Conservation (phyloP, 92 coral and sea anemone genomes). For the Epizoanthus rinbou region DNA sequence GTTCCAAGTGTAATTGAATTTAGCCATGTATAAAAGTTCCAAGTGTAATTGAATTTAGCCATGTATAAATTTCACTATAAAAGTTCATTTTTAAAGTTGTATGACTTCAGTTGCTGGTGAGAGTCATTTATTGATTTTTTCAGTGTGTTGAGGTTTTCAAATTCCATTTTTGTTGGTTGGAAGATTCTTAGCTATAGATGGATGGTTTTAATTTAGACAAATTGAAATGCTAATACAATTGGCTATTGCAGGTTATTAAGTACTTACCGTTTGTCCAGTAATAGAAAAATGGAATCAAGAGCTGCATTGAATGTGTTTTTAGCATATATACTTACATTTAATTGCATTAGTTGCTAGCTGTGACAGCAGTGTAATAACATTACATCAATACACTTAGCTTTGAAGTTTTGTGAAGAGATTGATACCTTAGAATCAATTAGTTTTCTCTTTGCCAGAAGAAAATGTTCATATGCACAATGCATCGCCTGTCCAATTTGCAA, state of each 20-base stretch:
- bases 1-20: background rate
- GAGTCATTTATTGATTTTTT: background rate
- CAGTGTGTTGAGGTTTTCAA: too few species aligned
- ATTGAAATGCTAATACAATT: background rate
- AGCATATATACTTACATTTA: too few species aligned
- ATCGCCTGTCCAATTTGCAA: too few species aligned
- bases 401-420: too few species aligned
- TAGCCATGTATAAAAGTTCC: background rate
- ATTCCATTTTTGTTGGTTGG: too few species aligned
- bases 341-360: background rate
- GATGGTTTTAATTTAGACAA: background rate
- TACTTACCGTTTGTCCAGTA: background rate
- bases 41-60: background rate
- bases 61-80: too few species aligned
- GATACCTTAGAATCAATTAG: too few species aligned
- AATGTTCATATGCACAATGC: background rate
- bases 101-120: background rate
- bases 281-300: too few species aligned
- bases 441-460: too few species aligned
- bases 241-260: background rate
- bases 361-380: background rate
- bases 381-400: too few species aligned
- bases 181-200: too few species aligned
- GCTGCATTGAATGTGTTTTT: too few species aligned
- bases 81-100: background rate